Percentiles rank a stretch among this genome's conserved stretches.
Evolutionary conservation across 2,888 invertebrate species (phyloP).

Genomic region (Drosophila merina): DNA sequence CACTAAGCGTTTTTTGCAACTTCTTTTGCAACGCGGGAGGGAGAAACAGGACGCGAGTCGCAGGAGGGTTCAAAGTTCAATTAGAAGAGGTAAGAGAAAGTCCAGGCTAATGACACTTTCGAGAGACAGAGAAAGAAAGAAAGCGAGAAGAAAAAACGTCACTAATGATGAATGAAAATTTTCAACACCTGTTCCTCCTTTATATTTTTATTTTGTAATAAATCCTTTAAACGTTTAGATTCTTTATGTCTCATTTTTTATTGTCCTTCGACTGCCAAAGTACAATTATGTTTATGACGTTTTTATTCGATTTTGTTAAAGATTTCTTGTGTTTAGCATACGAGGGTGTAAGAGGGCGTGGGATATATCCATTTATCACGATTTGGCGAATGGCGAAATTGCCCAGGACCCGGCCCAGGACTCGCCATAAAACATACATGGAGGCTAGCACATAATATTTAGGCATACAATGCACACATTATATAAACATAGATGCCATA

Average conservation of each 20-base stretch:
- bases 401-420: slow-evolving; percentile 21
- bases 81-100: slow-evolving; percentile 35
- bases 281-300: slow-evolving; percentile 75
- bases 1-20: slow-evolving; percentile 59
- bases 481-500: slow-evolving; percentile 18
- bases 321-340: slow-evolving; percentile 70
- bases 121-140: background rate
- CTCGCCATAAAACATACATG: slow-evolving; percentile 38
- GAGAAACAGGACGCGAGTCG: background rate
- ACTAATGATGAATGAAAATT: slow-evolving; percentile 3
- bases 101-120: slow-evolving; percentile 34
- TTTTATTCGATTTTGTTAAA: slow-evolving; percentile 74
- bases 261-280: slow-evolving; percentile 32
- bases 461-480: slow-evolving; percentile 34
- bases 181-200: slow-evolving; percentile 6
- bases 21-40: slow-evolving; percentile 21
- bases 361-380: slow-evolving; percentile 63
- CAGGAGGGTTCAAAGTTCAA: slow-evolving; percentile 15
- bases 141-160: too few species aligned
- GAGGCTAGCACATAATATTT: slow-evolving; percentile 20
- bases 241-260: slow-evolving; percentile 32
- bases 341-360: background rate
- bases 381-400: slow-evolving; percentile 60
- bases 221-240: slow-evolving; percentile 8
- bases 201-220: background rate